These are phyloP conservation scores for Diabrotica virgifera DNA, from an alignment of 1,140 invertebrate species.

Conservation along the genomic window DNA sequence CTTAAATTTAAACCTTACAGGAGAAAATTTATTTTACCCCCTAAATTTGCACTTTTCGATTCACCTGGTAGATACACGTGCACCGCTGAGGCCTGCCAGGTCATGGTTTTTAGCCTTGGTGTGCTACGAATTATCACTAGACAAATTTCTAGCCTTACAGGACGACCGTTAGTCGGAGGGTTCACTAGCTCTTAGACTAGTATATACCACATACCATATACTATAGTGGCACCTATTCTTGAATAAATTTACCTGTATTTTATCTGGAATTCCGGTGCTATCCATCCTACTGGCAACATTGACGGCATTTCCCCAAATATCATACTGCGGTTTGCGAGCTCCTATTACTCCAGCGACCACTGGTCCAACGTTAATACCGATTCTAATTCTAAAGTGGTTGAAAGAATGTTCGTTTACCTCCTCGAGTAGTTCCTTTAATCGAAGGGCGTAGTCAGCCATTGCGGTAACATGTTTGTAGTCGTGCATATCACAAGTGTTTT, in stretches of 20 bases:
- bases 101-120: too few relatives aligned
- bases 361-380: slow-evolving; percentile 92
- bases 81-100: too few relatives aligned
- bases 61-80: too few relatives aligned
- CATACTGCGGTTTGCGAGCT: slow-evolving; percentile 86
- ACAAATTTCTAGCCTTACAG: too few relatives aligned
- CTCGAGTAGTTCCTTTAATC: slow-evolving; percentile 79
- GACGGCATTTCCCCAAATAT: slow-evolving; percentile 93
- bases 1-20: too few relatives aligned
- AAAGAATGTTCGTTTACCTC: slow-evolving; percentile 96
- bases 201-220: too few relatives aligned
- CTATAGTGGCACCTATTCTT: too few relatives aligned
- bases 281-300: slow-evolving; percentile 91
- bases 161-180: too few relatives aligned
- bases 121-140: too few relatives aligned
- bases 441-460: slow-evolving; percentile 88
- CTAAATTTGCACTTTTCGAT: too few relatives aligned
- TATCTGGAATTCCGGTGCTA: slow-evolving; percentile 75
- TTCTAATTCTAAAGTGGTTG: slow-evolving; percentile 92
- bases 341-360: slow-evolving; percentile 96
- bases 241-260: slow-evolving; percentile 65
- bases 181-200: too few relatives aligned
- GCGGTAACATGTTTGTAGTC: slow-evolving; percentile 78
- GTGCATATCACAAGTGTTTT: slow-evolving; percentile 72
- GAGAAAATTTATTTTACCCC: too few relatives aligned